A percentile compares a stretch with the other conserved stretches of the same genome.
These are phyloP conservation scores for Glossosoma conforme DNA, from an alignment of 1,140 invertebrate genomes.

Conservation along the genomic window DNA sequence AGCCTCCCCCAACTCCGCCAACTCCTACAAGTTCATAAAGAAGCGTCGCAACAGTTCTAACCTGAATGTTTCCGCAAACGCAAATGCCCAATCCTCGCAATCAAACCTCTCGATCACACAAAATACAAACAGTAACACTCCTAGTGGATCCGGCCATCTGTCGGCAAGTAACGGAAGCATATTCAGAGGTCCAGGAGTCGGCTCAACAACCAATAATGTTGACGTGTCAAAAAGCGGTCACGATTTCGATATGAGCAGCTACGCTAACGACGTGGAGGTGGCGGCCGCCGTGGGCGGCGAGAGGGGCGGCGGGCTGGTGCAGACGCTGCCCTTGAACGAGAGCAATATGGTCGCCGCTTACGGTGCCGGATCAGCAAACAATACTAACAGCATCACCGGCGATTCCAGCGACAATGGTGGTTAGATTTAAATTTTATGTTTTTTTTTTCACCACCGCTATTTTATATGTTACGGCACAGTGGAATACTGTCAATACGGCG, in stretches of 20 bases:
- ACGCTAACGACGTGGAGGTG: constrained; percentile 17
- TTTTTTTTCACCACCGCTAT: too few species aligned
- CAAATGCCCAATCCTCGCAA: too few species aligned
- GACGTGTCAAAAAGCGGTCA: background rate
- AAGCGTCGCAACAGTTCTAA: constrained; percentile 29
- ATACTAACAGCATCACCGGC: constrained; percentile 24
- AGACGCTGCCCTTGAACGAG: constrained; percentile 27
- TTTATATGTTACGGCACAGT: too few species aligned
- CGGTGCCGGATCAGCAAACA: constrained; percentile 14
- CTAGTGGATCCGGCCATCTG: constrained; percentile 3
- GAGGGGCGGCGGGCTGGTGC: constrained; percentile 9
- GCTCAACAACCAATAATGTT: constrained; percentile 9
- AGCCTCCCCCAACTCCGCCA: constrained; percentile 23
- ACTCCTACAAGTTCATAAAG: constrained; percentile 27
- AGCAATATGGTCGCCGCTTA: constrained; percentile 27
- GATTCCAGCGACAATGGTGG: constrained; percentile 30
- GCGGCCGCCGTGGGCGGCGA: constrained; percentile 3
- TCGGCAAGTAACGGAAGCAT: constrained; percentile 13
- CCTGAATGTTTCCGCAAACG: constrained; percentile 15
- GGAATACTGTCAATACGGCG: too few species aligned
- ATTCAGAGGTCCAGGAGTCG: constrained; percentile 23
- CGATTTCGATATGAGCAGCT: constrained; percentile 8
- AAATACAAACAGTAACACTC: constrained; percentile 20
- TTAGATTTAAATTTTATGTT: constrained; percentile 14
- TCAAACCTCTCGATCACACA: constrained; percentile 15